Base-by-base conservation (phyloP, 2,888 invertebrate genomes). In the Dicyrtoma fusca region DNA sequence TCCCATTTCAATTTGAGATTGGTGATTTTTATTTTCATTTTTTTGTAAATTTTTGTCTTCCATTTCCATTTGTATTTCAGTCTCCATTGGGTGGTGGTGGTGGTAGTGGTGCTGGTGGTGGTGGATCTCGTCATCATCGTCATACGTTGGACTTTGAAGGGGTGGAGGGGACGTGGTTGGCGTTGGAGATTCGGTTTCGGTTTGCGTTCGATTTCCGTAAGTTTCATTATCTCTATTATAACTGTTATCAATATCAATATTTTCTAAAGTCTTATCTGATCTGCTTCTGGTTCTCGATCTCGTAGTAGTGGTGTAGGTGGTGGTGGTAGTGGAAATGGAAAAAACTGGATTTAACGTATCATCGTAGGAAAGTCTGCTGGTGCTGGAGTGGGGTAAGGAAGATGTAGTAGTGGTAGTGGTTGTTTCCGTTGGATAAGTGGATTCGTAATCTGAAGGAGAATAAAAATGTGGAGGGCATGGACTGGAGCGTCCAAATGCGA, bases 401-500 rank as follows among this genome's bases (percentile, higher is more conserved):
- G 34, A n/a, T n/a, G n/a, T n/a, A n/a, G n/a, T n/a, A n/a, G n/a
- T n/a, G n/a, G n/a, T n/a, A n/a, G n/a, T n/a, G n/a, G n/a, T 34
- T 34, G 3, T 8, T 3, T 34, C 34, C 4, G 34, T 34, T 34
- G 34, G 34, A 34, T 34, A 34, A 34, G 34, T 34, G 14, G 57
- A 23, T 57, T 57, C 57, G 26, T 57, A 34, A 34, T 34, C 34
- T 34, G 34, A 34, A 34, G 3, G 34, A 34, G 34, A 34, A 8
- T 34, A 34, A 34, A 55, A 23, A 21, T 55, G 81, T 55, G 83
- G 82, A 66, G 84, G 84, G 74, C 81, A 82, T 21, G 85, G 85
- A 80, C 84, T 85, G 70, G 84, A 85, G 82, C 85, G 83, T 80
- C 90, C 89, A 82, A 90, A 88, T 82, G 90, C 87, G 82, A 91